phyloP scores from a whole-genome alignment of 2,888 invertebrate genomes.

The Mesorhabditis belari region DNA sequence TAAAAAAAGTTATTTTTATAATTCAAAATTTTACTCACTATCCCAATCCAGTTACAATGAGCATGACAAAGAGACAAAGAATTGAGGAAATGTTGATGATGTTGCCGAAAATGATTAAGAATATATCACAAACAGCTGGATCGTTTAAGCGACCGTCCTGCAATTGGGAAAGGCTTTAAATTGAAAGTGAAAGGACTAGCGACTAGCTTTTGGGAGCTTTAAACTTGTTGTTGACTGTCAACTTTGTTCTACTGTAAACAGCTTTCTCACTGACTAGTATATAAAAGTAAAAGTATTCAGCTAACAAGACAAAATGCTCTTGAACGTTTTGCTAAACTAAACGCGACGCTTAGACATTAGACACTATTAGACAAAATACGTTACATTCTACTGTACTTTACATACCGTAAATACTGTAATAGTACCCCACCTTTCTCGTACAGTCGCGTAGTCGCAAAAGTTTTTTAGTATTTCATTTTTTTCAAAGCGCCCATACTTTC shows the following conservation, averaged over 20 bases:
- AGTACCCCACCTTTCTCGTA: too few relatives aligned
- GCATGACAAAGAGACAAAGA: constrained; percentile 11
- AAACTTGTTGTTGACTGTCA: not conserved
- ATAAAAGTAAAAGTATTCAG: too few relatives aligned
- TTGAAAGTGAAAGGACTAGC: not conserved
- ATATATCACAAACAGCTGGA: constrained; percentile 15
- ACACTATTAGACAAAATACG: too few relatives aligned
- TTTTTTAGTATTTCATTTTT: too few relatives aligned
- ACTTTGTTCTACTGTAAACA: not conserved
- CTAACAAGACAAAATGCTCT: too few relatives aligned
- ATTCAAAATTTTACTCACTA: constrained; percentile 14
- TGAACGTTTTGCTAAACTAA: too few relatives aligned
- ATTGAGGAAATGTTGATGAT: constrained; percentile 14
- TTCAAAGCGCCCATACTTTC: too few relatives aligned
- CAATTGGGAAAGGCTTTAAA: not conserved
- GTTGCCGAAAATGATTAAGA: constrained; percentile 12
- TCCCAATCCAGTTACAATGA: constrained; percentile 2
- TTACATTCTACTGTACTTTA: too few relatives aligned
- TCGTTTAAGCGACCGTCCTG: constrained; percentile 15
- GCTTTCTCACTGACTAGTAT: not conserved
- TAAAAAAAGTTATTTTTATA: constrained; percentile 3
- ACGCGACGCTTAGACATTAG: too few relatives aligned
- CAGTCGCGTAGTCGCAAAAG: too few relatives aligned
- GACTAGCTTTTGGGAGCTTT: not conserved
- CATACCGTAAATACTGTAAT: too few relatives aligned